Percentiles rank a stretch among this genome's conserved stretches.
Conservation (phyloP, 2,888 invertebrate genomes). For the Mechanitis mazaeus region DNA sequence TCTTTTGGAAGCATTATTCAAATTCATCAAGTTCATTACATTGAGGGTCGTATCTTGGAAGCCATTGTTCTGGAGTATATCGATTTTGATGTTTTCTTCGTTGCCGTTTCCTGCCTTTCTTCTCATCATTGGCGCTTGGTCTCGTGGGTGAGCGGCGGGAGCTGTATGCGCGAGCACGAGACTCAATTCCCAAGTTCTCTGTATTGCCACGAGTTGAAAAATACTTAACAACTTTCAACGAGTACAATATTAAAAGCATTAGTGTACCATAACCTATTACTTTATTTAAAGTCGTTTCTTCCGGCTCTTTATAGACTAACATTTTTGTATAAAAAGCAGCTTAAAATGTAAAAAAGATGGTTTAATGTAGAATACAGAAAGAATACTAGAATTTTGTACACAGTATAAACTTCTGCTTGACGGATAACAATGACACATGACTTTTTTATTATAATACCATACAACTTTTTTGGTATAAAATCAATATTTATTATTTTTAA, state of each 20-base stretch:
- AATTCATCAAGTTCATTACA: constrained; percentile 32
- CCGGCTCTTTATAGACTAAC: constrained; percentile 43
- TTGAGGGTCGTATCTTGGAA: constrained; percentile 27
- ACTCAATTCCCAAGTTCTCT: neutral
- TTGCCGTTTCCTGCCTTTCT: constrained; percentile 34
- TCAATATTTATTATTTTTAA: too few relatives aligned
- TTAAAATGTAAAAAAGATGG: constrained; percentile 12
- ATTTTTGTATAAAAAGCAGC: constrained; percentile 33
- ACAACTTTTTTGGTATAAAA: too few relatives aligned
- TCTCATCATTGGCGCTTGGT: constrained; percentile 24
- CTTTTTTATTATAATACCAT: neutral
- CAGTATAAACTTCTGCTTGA: constrained; percentile 4
- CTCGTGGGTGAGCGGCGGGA: constrained; percentile 10
- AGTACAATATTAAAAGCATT: constrained; percentile 38
- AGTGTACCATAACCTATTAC: constrained; percentile 39
- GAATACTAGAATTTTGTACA: constrained; percentile 5
- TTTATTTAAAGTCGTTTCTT: constrained; percentile 35
- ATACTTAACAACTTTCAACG: constrained; percentile 39
- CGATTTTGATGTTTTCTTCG: constrained; percentile 39
- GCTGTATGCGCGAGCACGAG: neutral
- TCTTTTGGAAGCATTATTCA: constrained; percentile 26
- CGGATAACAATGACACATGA: neutral
- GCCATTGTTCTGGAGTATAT: constrained; percentile 39
- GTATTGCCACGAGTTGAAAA: constrained; percentile 23
- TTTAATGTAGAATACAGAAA: neutral